These are phyloP conservation scores for Leucozona laternaria DNA, from an alignment of 2,888 invertebrate genomes.

Conservation along the genomic window DNA sequence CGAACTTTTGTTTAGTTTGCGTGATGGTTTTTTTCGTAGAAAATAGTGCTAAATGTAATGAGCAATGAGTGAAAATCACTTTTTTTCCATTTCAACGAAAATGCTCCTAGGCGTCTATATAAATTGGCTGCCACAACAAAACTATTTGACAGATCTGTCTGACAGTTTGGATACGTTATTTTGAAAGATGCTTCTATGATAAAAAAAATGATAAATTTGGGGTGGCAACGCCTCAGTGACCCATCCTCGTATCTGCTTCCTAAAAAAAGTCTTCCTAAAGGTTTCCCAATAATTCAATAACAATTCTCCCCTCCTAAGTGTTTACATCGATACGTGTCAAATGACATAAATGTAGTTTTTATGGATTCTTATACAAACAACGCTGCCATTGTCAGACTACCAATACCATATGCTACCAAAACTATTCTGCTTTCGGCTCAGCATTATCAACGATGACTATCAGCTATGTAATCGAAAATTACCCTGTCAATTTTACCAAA, in stretches of 20 bases:
- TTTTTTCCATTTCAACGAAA: too few species aligned
- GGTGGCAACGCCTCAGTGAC: too few species aligned
- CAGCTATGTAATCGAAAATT: conserved; percentile 63
- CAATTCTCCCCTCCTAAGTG: background rate
- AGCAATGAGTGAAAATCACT: too few species aligned
- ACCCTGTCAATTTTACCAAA: conserved; percentile 57
- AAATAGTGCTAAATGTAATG: too few species aligned
- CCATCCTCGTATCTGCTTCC: background rate
- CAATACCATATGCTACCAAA: conserved; percentile 42
- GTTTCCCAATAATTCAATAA: background rate
- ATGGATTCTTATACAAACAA: background rate
- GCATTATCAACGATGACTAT: conserved; percentile 13
- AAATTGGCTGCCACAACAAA: too few species aligned
- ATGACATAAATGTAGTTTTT: background rate
- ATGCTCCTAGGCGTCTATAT: too few species aligned
- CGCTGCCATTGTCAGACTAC: conserved; percentile 16
- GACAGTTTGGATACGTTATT: too few species aligned
- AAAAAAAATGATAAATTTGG: too few species aligned
- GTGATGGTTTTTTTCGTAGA: too few species aligned
- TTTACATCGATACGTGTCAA: conserved; percentile 24
- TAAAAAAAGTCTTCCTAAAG: background rate
- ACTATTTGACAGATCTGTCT: too few species aligned
- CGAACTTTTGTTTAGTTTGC: too few species aligned
- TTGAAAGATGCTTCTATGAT: too few species aligned
- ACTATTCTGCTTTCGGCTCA: background rate